Conservation (phyloP, 2,888 invertebrate species). For the Lottia scabra region DNA sequence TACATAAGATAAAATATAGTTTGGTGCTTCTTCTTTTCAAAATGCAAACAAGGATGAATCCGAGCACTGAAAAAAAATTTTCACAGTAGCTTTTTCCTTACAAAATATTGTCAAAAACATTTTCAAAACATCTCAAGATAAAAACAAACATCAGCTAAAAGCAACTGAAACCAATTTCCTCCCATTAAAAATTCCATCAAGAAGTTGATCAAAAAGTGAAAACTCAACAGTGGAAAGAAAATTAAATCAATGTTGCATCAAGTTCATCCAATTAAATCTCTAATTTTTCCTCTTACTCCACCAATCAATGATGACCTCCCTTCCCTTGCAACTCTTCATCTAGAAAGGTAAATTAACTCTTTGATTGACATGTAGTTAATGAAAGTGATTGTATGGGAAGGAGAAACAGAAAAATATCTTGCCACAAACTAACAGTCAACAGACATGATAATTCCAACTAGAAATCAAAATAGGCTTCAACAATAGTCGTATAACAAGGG, state of each 20-base stretch:
- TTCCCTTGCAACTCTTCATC: background rate
- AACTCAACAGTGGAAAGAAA: background rate
- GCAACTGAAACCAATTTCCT: background rate
- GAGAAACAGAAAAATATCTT: background rate
- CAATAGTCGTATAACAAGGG: no score
- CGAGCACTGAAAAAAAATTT: no score
- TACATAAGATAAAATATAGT: no score
- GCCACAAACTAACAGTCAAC: no score
- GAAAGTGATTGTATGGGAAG: background rate
- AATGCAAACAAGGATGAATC: no score
- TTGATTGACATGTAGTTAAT: constrained; percentile 4
- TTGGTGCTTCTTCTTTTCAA: no score
- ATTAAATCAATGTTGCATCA: constrained; percentile 5
- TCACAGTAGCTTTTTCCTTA: no score
- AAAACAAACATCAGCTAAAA: background rate
- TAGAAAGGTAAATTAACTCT: constrained; percentile 3
- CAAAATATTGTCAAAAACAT: no score
- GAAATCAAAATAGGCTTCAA: no score
- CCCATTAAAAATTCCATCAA: background rate
- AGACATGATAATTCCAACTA: no score
- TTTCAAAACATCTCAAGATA: no score
- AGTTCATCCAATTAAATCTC: background rate
- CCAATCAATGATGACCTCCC: background rate
- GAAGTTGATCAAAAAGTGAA: background rate
- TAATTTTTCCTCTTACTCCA: background rate